Evolutionary conservation across 2,113 vertebrate species (phyloP).

Genomic region (Dromiciops gliroides): DNA sequence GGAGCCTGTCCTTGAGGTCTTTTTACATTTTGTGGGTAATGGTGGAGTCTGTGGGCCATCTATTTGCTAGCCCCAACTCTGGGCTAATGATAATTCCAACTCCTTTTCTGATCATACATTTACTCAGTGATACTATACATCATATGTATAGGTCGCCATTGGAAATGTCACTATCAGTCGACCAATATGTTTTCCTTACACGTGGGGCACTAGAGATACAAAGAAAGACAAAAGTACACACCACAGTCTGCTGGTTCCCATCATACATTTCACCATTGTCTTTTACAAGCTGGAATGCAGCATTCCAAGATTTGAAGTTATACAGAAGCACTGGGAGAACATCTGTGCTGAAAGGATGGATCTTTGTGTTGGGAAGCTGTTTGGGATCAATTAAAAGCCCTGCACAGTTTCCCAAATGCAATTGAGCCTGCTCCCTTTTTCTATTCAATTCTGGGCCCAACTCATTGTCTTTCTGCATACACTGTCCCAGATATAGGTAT

Average conservation of each 20-base stretch:
- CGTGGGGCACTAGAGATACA: background rate
- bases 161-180: background rate
- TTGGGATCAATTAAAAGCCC: background rate
- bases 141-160: background rate
- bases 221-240: background rate
- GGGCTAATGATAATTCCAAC: background rate
- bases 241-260: background rate
- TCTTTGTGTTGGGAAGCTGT: background rate
- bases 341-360: background rate
- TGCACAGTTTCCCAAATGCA: background rate
- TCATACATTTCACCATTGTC: background rate
- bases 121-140: background rate
- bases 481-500: background rate
- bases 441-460: background rate
- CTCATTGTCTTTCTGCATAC: background rate
- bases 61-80: background rate
- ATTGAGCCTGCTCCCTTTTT: background rate
- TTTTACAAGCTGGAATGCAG: background rate
- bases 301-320: background rate
- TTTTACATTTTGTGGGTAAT: background rate
- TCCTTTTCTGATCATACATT: no score
- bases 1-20: background rate
- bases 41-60: background rate
- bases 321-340: background rate
- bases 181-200: background rate